Evolutionary conservation across 1,140 invertebrate species (phyloP).

Genomic region (Ladona fulva): DNA sequence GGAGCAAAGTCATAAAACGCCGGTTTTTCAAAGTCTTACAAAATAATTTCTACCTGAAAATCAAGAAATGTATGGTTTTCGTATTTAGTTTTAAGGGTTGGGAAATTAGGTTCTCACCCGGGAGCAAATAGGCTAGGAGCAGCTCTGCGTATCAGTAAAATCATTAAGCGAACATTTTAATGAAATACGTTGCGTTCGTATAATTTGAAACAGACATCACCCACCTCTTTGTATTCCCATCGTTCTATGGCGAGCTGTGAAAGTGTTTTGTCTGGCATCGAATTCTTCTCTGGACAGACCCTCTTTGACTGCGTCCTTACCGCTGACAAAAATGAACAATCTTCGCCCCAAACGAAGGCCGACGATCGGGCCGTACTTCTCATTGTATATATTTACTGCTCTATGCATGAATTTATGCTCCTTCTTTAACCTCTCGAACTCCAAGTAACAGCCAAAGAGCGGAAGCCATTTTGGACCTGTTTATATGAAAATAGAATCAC

Average conservation of each 20-base stretch:
- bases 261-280: slow-evolving; percentile 60
- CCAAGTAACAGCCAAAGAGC: slow-evolving; percentile 50
- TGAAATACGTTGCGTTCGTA: too few relatives aligned
- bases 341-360: slow-evolving; percentile 54
- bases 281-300: slow-evolving; percentile 56
- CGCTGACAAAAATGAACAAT: slow-evolving; percentile 49
- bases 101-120: too few relatives aligned
- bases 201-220: too few relatives aligned
- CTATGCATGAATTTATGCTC: slow-evolving; percentile 50
- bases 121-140: too few relatives aligned
- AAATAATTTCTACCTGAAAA: too few relatives aligned
- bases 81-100: too few relatives aligned
- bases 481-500: background rate
- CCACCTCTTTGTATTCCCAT: slow-evolving; percentile 55
- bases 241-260: slow-evolving; percentile 57
- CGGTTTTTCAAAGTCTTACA: too few relatives aligned
- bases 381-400: slow-evolving; percentile 46
- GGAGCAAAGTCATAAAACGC: too few relatives aligned
- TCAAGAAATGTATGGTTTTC: too few relatives aligned
- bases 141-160: too few relatives aligned
- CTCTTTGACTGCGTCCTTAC: slow-evolving; percentile 45
- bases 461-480: slow-evolving; percentile 60
- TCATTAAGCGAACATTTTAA: too few relatives aligned
- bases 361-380: slow-evolving; percentile 50
- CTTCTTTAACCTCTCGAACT: slow-evolving; percentile 43